A percentile compares a stretch with the other conserved stretches of the same genome.
phyloP scores from a whole-genome alignment of 2,113 vertebrate species.

The Oophaga pumilio region DNA sequence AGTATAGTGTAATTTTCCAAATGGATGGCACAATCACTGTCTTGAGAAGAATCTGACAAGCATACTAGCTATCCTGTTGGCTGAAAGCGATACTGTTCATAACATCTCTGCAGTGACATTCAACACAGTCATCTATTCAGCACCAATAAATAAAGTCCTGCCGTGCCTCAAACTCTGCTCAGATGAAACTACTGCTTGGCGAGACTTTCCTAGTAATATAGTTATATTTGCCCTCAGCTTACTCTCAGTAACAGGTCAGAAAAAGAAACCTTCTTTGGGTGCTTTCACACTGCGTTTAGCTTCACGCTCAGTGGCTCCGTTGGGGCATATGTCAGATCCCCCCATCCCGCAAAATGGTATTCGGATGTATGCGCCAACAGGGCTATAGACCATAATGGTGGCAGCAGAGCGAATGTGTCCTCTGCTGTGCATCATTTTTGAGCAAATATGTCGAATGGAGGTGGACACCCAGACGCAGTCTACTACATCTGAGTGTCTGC shows the following conservation, averaged over 20 bases:
- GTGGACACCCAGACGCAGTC: too few species aligned
- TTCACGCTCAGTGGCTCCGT: too few species aligned
- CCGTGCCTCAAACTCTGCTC: slow-evolving; percentile 28
- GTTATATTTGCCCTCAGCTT: slow-evolving; percentile 12
- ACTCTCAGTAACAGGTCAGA: background rate
- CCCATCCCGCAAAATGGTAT: too few species aligned
- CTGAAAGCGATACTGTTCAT: slow-evolving; percentile 52
- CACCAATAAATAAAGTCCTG: slow-evolving; percentile 44
- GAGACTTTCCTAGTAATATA: slow-evolving; percentile 12
- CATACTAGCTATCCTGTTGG: slow-evolving; percentile 48
- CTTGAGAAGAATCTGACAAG: slow-evolving; percentile 54
- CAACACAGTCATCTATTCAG: slow-evolving; percentile 50
- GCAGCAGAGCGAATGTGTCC: too few species aligned
- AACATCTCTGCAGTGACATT: slow-evolving; percentile 51
- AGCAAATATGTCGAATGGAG: too few species aligned
- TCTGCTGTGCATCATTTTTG: too few species aligned
- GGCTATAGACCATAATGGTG: too few species aligned
- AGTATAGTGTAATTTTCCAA: slow-evolving; percentile 58
- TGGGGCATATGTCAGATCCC: too few species aligned
- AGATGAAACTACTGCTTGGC: slow-evolving; percentile 8
- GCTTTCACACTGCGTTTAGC: too few species aligned
- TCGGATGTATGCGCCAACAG: too few species aligned
- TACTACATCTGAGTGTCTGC: too few species aligned
- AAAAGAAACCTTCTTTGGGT: background rate
- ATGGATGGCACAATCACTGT: slow-evolving; percentile 53